A percentile compares a stretch with the other conserved stretches of the same genome.
phyloP scores from a whole-genome alignment of 2,797 vertebrate genomes.

The Nyctalus aviator region DNA sequence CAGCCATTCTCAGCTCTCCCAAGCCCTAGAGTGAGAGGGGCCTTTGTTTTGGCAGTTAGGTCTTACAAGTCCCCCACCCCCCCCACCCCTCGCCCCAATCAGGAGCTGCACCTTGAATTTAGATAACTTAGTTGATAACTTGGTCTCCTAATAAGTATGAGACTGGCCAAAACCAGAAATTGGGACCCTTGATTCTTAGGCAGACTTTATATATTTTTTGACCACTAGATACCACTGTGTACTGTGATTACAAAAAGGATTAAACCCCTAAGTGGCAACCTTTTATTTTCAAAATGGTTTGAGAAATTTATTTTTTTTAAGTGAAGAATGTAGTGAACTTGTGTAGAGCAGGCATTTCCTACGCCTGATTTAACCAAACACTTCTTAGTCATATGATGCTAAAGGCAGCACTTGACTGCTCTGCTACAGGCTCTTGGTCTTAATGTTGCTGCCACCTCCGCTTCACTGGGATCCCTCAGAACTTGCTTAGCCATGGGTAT shows the following conservation, averaged over 20 bases:
- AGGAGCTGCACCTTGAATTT: neutral
- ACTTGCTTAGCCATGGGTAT: slow-evolving; percentile 55
- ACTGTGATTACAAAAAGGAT: neutral
- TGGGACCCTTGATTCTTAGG: neutral
- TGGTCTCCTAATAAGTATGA: neutral
- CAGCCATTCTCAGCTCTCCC: neutral
- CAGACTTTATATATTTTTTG: neutral
- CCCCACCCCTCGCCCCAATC: neutral
- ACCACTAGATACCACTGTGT: neutral
- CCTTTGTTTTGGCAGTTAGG: neutral
- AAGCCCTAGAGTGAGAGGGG: neutral
- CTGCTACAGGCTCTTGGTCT: neutral
- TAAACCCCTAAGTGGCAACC: neutral
- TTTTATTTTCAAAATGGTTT: slow-evolving; percentile 29
- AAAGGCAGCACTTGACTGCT: neutral
- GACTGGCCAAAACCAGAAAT: neutral
- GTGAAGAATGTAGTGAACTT: neutral
- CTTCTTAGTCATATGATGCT: slow-evolving; percentile 22
- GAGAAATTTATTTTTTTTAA: neutral
- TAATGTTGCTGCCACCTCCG: neutral
- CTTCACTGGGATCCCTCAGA: slow-evolving; percentile 44
- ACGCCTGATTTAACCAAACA: slow-evolving; percentile 67
- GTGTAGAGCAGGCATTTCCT: slow-evolving; percentile 10
- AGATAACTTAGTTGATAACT: neutral
- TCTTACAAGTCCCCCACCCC: neutral